Conservation (phyloP, 2,888 invertebrate species). For the Dryobota labecula region DNA sequence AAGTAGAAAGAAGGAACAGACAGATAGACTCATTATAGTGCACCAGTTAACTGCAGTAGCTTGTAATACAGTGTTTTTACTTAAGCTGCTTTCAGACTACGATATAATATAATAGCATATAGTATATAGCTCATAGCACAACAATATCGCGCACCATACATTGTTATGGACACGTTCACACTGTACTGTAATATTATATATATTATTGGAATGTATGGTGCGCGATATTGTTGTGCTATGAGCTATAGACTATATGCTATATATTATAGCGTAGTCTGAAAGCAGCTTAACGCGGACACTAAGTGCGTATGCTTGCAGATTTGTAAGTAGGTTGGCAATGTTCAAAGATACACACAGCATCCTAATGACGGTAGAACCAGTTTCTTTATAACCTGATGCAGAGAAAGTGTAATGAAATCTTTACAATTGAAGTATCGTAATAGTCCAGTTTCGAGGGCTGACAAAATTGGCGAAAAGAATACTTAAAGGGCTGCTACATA, state of each 20-base stretch:
- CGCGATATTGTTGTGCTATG: no score
- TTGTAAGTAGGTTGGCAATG: conserved; percentile 33
- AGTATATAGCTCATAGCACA: no score
- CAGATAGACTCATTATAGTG: neutral
- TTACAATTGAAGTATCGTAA: conserved; percentile 27
- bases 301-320: conserved; percentile 20
- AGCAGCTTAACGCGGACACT: no score
- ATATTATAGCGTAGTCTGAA: no score
- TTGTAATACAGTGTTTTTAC: neutral
- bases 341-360: conserved; percentile 37
- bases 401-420: conserved; percentile 40
- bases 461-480: neutral
- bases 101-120: no score
- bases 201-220: no score
- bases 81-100: no score
- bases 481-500: neutral
- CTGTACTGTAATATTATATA: no score
- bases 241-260: no score
- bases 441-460: neutral
- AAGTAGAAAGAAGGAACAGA: neutral
- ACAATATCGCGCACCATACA: no score
- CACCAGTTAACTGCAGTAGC: conserved; percentile 23
- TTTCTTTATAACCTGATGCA: conserved; percentile 25
- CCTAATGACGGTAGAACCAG: conserved; percentile 34
- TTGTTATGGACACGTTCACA: no score